Evolutionary conservation across 2,888 invertebrate species (phyloP), one percentile per base, ranked within the genome.

Genomic region (Drosophila pseudotalamancana): DNA sequence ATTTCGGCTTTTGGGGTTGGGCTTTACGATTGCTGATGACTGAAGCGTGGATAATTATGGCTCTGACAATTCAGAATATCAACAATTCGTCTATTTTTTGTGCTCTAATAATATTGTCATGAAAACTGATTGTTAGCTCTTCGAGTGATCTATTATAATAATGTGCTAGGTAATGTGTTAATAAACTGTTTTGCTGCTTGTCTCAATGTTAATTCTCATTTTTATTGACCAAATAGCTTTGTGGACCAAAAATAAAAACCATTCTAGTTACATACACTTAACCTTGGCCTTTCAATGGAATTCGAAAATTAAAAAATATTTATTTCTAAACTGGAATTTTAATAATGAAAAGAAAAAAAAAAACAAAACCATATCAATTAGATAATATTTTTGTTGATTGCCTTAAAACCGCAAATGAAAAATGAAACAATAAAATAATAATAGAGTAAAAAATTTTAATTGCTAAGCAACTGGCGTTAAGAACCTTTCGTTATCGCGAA

Each of bases 101-200:
- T 63, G 48, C 63, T 67, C 67, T 83, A 75, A 79, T 82, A 72
- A 86, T 66, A 57, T 46, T 61, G 50, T 78, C 83, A 79, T 71
- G 79, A 71, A 61, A 21, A 16, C 11, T 6, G 25, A 43, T 53
- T 56, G 43, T 55, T 46, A n/a, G 34, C 39, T 68, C 34, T 53
- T 45, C 25, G 46, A 32, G 11, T n/a, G 16, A 8, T 31, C 34
- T 9, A 48, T 66, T 46, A 35, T 46, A 29, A 23, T 43, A 27
- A 18, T 29, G 11, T 19, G 16, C 23, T 4, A 3, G 14, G 25
- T 18, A 55, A 59, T 72, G 78, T 75, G 61, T 56, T 66, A 72
- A 72, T 62, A 53, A 63, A 55, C 12, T 23, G 39, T 62, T 46
- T 50, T 64, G 53, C 49, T 53, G 54, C 27, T 21, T 60, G 35